Percentiles rank a stretch among this genome's conserved stretches.
These are phyloP conservation scores for Trimorus sp. DNA, from an alignment of 2,888 invertebrate genomes.

Conservation along the genomic window DNA sequence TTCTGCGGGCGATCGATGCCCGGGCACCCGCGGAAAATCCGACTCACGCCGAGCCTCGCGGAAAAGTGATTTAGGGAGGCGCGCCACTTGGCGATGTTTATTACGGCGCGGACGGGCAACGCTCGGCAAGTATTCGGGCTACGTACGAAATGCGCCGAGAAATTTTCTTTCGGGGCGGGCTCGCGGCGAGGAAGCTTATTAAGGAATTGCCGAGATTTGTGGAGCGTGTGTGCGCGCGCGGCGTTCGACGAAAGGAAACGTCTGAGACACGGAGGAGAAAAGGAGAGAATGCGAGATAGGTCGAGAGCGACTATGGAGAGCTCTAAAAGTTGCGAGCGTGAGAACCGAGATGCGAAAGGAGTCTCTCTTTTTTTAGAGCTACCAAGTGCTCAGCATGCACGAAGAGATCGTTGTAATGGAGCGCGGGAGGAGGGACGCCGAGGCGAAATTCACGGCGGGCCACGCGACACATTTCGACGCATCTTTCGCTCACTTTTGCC, in stretches of 20 bases:
- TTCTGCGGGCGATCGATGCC: no score
- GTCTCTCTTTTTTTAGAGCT: constrained; percentile 76
- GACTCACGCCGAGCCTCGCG: no score
- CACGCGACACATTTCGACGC: constrained; percentile 20
- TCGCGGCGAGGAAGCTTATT: constrained; percentile 58
- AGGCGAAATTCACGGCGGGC: constrained; percentile 48
- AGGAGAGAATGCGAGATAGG: constrained; percentile 62
- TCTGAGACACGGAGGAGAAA: constrained; percentile 55
- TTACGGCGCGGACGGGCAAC: constrained; percentile 24
- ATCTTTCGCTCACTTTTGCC: constrained; percentile 6
- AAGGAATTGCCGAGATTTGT: constrained; percentile 53
- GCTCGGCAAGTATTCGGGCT: constrained; percentile 27
- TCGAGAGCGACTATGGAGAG: constrained; percentile 64
- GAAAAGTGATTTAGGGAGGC: constrained; percentile 33
- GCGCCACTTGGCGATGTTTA: constrained; percentile 28
- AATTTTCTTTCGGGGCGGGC: constrained; percentile 32
- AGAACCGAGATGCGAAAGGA: constrained; percentile 77
- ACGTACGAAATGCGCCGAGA: constrained; percentile 9
- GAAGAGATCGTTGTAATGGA: constrained; percentile 73
- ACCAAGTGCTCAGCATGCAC: constrained; percentile 75
- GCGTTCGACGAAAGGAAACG: constrained; percentile 47
- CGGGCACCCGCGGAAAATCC: no score
- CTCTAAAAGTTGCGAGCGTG: constrained; percentile 73
- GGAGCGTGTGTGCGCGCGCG: constrained; percentile 32
- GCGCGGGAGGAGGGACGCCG: constrained; percentile 53